Base-by-base conservation (phyloP, 2,888 invertebrate species). In the Neoaliturus tenellus region DNA sequence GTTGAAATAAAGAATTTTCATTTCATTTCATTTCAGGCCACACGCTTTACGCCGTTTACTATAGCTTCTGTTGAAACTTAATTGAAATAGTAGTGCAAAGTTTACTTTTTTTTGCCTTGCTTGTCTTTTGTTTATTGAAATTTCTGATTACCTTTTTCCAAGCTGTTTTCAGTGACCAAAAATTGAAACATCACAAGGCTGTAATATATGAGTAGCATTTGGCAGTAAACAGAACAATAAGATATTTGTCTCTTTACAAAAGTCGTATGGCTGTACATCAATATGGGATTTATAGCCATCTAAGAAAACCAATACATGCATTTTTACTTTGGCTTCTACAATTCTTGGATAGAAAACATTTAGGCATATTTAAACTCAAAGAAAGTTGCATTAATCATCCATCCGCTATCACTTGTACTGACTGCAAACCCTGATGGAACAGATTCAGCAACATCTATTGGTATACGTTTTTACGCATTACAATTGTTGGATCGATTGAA, bases 331-430 rank as follows among this genome's bases (percentile, higher is more conserved):
- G 35, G 81, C n/a, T 82, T 80, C 80, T 83, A 81, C 23, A n/a
- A 86, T 80, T 84, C 85, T 87, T 20, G 84, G 86, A 84, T 69
- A 82, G 58, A 73, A 86, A 85, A 33, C 85, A 87, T 81, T 81
- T 84, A 78, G 44, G 83, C 28, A 86, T 84, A 81, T 85, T n/a
- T n/a, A n/a, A n/a, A 87, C 75, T 87, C 86, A 85, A 83, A 87
- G 83, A 88, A 88, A n/a, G 82, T 84, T 80, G 85, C 86, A n/a
- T 86, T 80, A 81, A 85, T 86, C 88, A 89, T 88, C 89, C 88
- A 88, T 25, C 88, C 88, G 41, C 80, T 84, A 67, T 87, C 87
- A 51, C 83, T 85, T 80, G 86, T 81, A 28, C 87, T 87, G 39
- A 88, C 84, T 71, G 81, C 85, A 85, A 86, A 88, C 35, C 82